A percentile compares a stretch with the other conserved stretches of the same genome.
These are phyloP conservation scores for Montipora capitata DNA, from an alignment of 92 coral and sea anemone genomes.

Conservation along the genomic window DNA sequence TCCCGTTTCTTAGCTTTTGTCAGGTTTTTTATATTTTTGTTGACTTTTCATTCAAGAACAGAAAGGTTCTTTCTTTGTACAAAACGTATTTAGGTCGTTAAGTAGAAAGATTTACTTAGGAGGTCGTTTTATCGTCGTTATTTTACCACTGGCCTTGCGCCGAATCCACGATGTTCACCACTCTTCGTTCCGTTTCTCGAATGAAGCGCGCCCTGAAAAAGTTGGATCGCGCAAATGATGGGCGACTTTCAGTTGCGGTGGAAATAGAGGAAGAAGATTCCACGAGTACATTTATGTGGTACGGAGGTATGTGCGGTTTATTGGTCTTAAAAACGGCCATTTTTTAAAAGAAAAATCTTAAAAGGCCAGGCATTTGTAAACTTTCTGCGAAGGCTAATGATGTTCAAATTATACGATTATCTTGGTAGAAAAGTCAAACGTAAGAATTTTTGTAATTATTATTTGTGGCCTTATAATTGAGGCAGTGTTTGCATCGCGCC, in stretches of 20 bases:
- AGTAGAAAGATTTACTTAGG: constrained; percentile 11
- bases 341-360: too few species aligned
- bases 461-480: too few species aligned
- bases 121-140: background rate
- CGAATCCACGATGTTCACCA: constrained; percentile 78
- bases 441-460: too few species aligned
- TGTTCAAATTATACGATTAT: too few species aligned
- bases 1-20: constrained; percentile 17
- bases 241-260: constrained; percentile 59
- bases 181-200: constrained; percentile 85
- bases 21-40: constrained; percentile 34
- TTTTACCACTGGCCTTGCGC: too few species aligned
- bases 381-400: too few species aligned
- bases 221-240: constrained; percentile 71
- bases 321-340: background rate
- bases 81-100: constrained; percentile 26
- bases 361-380: too few species aligned
- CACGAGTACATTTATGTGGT: constrained; percentile 79
- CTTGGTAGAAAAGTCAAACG: too few species aligned
- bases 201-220: constrained; percentile 87
- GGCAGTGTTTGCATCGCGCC: too few species aligned
- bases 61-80: constrained; percentile 17
- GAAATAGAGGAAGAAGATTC: constrained; percentile 57
- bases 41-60: constrained; percentile 18
- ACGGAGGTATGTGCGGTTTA: constrained; percentile 92